phyloP scores from a whole-genome alignment of 2,797 vertebrate species.

The Lagocephalus sceleratus region DNA sequence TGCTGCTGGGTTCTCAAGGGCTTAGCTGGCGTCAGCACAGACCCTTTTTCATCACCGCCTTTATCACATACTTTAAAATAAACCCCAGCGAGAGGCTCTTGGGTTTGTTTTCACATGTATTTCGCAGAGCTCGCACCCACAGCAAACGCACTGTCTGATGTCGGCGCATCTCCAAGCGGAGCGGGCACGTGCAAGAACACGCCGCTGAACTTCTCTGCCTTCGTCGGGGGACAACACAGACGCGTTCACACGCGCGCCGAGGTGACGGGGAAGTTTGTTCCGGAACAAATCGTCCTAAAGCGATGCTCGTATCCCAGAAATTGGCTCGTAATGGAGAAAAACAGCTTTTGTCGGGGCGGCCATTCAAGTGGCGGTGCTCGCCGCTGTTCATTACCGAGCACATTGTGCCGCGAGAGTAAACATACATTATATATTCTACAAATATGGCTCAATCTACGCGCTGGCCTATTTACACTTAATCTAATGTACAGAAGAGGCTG shows the following conservation, averaged over 20 bases:
- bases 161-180: no score
- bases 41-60: slow-evolving; percentile 60
- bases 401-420: slow-evolving; percentile 19
- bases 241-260: slow-evolving; percentile 12
- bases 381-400: slow-evolving; percentile 25
- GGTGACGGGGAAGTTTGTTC: slow-evolving; percentile 13
- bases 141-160: no score
- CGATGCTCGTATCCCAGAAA: slow-evolving; percentile 30
- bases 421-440: slow-evolving; percentile 17
- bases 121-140: slow-evolving; percentile 4
- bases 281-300: neutral
- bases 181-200: neutral
- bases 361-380: slow-evolving; percentile 19
- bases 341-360: slow-evolving; percentile 24
- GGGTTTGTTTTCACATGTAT: slow-evolving; percentile 48
- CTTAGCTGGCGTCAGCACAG: slow-evolving; percentile 59
- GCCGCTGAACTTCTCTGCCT: no score
- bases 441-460: slow-evolving; percentile 4
- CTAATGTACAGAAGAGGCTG: slow-evolving; percentile 19
- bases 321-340: slow-evolving; percentile 26
- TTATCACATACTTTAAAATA: slow-evolving; percentile 57
- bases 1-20: slow-evolving; percentile 52
- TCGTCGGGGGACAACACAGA: slow-evolving; percentile 36
- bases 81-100: slow-evolving; percentile 39
- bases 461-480: slow-evolving; percentile 18